Conservation (phyloP, 2,797 vertebrate species). For the Cossypha polioptera region DNA sequence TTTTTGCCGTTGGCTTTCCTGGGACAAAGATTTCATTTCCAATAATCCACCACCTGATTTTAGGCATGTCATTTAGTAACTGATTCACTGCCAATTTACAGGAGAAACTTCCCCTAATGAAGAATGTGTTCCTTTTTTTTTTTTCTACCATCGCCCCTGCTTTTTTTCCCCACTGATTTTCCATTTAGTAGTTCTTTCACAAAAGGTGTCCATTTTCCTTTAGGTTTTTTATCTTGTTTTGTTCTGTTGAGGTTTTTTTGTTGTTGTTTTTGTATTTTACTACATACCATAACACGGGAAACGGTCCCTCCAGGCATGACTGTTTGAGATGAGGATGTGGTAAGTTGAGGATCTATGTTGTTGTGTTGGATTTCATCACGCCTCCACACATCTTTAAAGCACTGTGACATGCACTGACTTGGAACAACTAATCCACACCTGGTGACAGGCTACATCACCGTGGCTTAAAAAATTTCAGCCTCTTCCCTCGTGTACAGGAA, state of each 20-base stretch:
- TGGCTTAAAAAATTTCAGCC: conserved; percentile 37
- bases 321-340: background rate
- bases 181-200: background rate
- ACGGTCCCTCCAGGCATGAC: background rate
- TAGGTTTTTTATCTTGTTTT: background rate
- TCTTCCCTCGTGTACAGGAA: background rate
- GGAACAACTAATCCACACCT: conserved; percentile 47
- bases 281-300: conserved; percentile 1
- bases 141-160: rapidly evolving
- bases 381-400: conserved; percentile 24
- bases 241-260: background rate
- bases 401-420: conserved; percentile 19
- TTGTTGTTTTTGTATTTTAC: background rate
- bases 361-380: conserved; percentile 42
- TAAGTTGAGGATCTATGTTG: background rate
- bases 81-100: conserved; percentile 24
- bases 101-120: conserved; percentile 11
- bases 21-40: conserved; percentile 61
- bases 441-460: conserved; percentile 1
- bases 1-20: conserved; percentile 56
- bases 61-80: conserved; percentile 47
- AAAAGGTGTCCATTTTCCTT: background rate
- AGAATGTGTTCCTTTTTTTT: background rate
- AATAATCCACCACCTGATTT: conserved; percentile 60
- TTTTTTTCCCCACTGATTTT: background rate